Evolutionary conservation across 1,140 invertebrate species (phyloP), one percentile per base, ranked within the genome.

Genomic region (Eumaeus atala): DNA sequence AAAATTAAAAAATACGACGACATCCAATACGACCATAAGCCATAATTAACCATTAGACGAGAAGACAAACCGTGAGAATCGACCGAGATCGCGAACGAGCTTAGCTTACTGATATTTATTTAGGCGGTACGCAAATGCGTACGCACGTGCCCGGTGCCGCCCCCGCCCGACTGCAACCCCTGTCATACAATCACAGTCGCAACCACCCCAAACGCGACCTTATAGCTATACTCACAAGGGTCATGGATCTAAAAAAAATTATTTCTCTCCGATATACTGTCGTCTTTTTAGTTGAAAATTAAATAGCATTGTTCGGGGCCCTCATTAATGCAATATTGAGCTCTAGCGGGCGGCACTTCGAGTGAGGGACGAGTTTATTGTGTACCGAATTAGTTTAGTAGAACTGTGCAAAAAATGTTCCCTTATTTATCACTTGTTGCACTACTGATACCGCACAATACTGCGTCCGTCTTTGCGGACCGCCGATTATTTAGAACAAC

Each of bases 241-340:
- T 38, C 18, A 47, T 48, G 10, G 28, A 16, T 17, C 28, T 44
- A 40, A 38, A 55, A n/a, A 48, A 48, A 51, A 55, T 38, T 54
- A 54, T 47, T 55, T 57, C 34, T 34, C 52, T 65, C 53, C 40
- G 58, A 59, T 64, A 70, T 60, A 72, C 61, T 72, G 63, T 79
- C 70, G 67, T 81, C 73, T 82, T 75, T 80, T 81, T 73, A 74
- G 72, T 74, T 75, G 53, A 71, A 74, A 84, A 84, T 86, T 84
- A 84, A 86, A 86, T 84, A 73, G 79, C 76, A 84, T 84, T 86
- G 83, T 86, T 77, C 66, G 59, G 21, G 54, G 62, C 71, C 70
- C 81, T 83, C 74, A 86, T 84, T 84, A 84, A 84, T 84, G 81
- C 76, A 86, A 86, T 84, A 80, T 77, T 78, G 79, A 77, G 74